These are phyloP conservation scores for Drosophila prolongata DNA, from an alignment of 2,888 invertebrate species.

Conservation along the genomic window DNA sequence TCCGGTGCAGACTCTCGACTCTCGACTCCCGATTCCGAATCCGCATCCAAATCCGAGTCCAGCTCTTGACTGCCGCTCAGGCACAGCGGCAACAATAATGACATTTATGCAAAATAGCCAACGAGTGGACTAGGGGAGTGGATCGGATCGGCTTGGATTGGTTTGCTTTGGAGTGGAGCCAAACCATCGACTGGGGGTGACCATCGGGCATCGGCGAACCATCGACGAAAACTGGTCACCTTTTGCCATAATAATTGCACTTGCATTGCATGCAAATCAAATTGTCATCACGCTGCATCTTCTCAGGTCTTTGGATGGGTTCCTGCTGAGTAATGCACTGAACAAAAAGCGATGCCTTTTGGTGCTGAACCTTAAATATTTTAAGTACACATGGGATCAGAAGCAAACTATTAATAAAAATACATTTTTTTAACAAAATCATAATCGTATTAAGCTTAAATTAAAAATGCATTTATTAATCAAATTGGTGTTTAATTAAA, in stretches of 20 bases:
- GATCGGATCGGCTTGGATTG: conserved; percentile 6
- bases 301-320: conserved; percentile 27
- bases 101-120: conserved; percentile 78
- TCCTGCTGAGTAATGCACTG: conserved; percentile 9
- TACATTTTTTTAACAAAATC: too few relatives aligned
- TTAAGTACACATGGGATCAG: too few relatives aligned
- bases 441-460: too few relatives aligned
- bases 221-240: conserved; percentile 66
- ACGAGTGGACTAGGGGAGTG: conserved; percentile 12
- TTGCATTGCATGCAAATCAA: conserved; percentile 83
- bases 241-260: conserved; percentile 83
- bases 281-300: conserved; percentile 82
- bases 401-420: too few relatives aligned
- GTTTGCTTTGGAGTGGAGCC: conserved; percentile 17
- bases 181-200: conserved; percentile 37
- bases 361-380: too few relatives aligned
- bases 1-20: conserved; percentile 60
- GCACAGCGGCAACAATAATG: conserved; percentile 77
- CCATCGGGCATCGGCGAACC: conserved; percentile 41
- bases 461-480: too few relatives aligned
- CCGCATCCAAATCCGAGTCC: conserved; percentile 10
- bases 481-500: too few relatives aligned
- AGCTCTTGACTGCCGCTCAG: conserved; percentile 20
- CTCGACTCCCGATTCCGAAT: conserved; percentile 16
- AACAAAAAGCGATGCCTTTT: background rate